Evolutionary conservation across 2,888 invertebrate genomes (phyloP).

Genomic region (Catocala sponsa): DNA sequence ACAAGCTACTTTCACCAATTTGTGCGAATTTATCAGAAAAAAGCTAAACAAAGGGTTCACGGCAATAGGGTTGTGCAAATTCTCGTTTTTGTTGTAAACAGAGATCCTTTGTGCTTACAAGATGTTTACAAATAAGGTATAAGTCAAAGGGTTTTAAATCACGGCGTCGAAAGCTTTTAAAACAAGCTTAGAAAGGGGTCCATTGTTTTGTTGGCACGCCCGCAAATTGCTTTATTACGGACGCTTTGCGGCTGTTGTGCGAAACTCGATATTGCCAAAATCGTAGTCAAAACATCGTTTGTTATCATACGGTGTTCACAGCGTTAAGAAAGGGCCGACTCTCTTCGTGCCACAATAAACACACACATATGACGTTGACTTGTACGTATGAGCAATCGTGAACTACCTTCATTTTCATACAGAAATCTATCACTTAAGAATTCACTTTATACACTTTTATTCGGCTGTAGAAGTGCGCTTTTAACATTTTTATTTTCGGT

Average conservation of each 20-base stretch:
- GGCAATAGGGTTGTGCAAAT: constrained; percentile 84
- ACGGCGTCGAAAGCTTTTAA: constrained; percentile 86
- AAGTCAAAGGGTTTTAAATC: constrained; percentile 88
- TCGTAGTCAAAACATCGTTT: constrained; percentile 83
- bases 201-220: constrained; percentile 85
- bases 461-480: constrained; percentile 40
- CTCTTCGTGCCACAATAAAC: constrained; percentile 46
- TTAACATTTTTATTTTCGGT: constrained; percentile 46
- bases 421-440: constrained; percentile 56
- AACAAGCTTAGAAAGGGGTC: constrained; percentile 83
- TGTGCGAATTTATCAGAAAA: constrained; percentile 60
- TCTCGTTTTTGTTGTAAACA: constrained; percentile 75
- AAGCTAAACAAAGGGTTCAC: constrained; percentile 74
- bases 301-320: constrained; percentile 68
- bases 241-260: constrained; percentile 70
- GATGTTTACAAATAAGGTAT: constrained; percentile 86
- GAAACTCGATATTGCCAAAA: constrained; percentile 84
- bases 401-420: constrained; percentile 44
- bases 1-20: constrained; percentile 71
- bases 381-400: constrained; percentile 41
- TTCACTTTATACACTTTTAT: constrained; percentile 46
- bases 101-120: constrained; percentile 78
- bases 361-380: constrained; percentile 37
- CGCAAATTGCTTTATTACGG: constrained; percentile 87
- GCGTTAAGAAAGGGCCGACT: constrained; percentile 37